These are phyloP conservation scores for Pheosia tremula DNA, from an alignment of 2,888 invertebrate genomes.

Conservation along the genomic window DNA sequence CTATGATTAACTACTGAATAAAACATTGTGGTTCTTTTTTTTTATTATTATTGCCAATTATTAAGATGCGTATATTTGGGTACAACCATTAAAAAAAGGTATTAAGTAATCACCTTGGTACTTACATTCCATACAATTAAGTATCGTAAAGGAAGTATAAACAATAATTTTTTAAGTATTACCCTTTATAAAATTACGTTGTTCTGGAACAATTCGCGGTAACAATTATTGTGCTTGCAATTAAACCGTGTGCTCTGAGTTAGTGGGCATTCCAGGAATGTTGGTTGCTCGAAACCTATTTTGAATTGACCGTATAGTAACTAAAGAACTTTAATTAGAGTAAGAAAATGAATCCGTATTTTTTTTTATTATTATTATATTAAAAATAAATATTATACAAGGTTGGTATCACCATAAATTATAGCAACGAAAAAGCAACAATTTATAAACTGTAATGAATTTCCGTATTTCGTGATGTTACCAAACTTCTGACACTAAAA, in stretches of 20 bases:
- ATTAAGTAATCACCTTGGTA: conserved; percentile 14
- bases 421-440: not conserved
- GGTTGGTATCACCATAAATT: no score
- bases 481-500: conserved; percentile 24
- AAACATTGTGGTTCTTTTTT: no score
- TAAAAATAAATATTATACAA: no score
- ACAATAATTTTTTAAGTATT: conserved; percentile 40
- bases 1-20: no score
- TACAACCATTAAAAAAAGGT: no score
- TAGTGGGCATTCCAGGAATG: conserved; percentile 47
- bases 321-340: conserved; percentile 39
- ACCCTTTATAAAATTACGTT: conserved; percentile 42
- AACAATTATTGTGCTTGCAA: conserved; percentile 61
- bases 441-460: conserved; percentile 1
- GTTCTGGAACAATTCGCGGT: conserved; percentile 47
- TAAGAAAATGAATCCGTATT: conserved; percentile 9
- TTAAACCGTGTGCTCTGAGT: conserved; percentile 56
- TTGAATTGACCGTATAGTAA: conserved; percentile 46
- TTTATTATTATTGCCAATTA: no score
- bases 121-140: conserved; percentile 38
- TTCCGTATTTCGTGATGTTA: conserved; percentile 8
- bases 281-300: conserved; percentile 45
- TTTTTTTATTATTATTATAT: no score
- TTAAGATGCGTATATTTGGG: no score
- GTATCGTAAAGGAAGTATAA: conserved; percentile 46